Percentiles rank a stretch among this genome's conserved stretches.
Conservation (phyloP, 2,797 vertebrate genomes). For the Bovichtus variegatus region DNA sequence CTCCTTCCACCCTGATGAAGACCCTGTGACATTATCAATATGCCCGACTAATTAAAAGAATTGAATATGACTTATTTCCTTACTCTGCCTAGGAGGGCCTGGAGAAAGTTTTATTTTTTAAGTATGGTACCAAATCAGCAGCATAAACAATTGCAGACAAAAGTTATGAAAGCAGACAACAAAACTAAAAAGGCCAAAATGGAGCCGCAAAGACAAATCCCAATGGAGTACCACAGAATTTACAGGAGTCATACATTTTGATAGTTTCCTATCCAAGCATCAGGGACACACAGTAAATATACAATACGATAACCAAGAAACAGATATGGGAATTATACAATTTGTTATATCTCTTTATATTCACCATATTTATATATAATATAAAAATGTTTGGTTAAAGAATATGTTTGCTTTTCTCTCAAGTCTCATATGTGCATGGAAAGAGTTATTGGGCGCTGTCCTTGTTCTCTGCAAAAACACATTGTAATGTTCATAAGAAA, state of each 20-base stretch:
- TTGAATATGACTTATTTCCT: background rate
- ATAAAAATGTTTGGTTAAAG: background rate
- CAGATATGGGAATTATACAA: background rate
- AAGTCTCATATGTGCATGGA: background rate
- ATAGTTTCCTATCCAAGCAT: background rate
- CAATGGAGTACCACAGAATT: background rate
- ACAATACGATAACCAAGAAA: background rate
- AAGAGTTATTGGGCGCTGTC: background rate
- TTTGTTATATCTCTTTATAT: background rate
- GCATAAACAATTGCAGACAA: background rate
- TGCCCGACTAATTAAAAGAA: background rate
- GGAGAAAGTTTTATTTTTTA: background rate
- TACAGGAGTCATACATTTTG: background rate
- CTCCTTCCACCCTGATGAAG: background rate
- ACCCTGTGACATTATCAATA: background rate
- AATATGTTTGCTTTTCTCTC: background rate
- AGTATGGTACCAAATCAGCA: background rate
- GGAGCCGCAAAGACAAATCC: background rate
- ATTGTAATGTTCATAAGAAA: background rate
- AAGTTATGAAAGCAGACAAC: background rate
- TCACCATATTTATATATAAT: background rate
- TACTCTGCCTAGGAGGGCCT: background rate
- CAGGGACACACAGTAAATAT: background rate
- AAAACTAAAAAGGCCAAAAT: background rate
- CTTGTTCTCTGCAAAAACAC: background rate